A percentile compares a stretch with the other conserved stretches of the same genome.
Conservation (phyloP, 2,888 invertebrate species). For the Cataglyphis livida region DNA sequence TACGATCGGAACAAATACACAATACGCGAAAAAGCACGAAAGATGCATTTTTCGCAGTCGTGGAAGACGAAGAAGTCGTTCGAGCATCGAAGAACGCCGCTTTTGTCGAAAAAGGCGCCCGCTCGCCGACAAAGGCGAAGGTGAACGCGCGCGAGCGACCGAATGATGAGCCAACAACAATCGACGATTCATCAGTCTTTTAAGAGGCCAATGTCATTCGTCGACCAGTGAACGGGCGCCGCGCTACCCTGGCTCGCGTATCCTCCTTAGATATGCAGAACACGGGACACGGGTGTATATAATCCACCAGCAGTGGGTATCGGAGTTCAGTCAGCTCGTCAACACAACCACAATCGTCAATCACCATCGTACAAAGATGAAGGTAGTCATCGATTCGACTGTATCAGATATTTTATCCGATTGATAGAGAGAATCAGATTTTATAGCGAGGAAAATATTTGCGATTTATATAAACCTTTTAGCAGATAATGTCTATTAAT, state of each 20-base stretch:
- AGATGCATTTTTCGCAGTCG: slow-evolving; percentile 29
- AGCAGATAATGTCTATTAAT: background rate
- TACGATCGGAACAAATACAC: slow-evolving; percentile 30
- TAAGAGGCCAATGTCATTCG: slow-evolving; percentile 84
- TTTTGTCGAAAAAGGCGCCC: slow-evolving; percentile 43
- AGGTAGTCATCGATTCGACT: slow-evolving; percentile 74
- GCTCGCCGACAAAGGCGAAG: slow-evolving; percentile 70
- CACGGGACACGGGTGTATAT: slow-evolving; percentile 81
- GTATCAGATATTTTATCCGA: background rate
- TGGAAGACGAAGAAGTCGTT: slow-evolving; percentile 6
- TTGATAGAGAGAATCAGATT: background rate
- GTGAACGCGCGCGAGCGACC: slow-evolving; percentile 67
- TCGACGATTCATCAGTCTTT: slow-evolving; percentile 79
- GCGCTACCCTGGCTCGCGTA: slow-evolving; percentile 43
- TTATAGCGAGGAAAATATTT: background rate
- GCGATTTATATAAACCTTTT: background rate
- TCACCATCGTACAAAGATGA: slow-evolving; percentile 77
- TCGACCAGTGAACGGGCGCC: slow-evolving; percentile 52
- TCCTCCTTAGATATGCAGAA: slow-evolving; percentile 78
- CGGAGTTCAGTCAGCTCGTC: slow-evolving; percentile 82
- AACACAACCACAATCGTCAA: slow-evolving; percentile 72
- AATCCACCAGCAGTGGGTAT: slow-evolving; percentile 74
- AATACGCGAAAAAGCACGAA: slow-evolving; percentile 28
- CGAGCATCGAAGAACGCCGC: slow-evolving; percentile 32
- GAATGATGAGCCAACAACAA: slow-evolving; percentile 77